These are phyloP conservation scores for Galbula dea DNA, from an alignment of 2,113 vertebrate species.

Conservation along the genomic window DNA sequence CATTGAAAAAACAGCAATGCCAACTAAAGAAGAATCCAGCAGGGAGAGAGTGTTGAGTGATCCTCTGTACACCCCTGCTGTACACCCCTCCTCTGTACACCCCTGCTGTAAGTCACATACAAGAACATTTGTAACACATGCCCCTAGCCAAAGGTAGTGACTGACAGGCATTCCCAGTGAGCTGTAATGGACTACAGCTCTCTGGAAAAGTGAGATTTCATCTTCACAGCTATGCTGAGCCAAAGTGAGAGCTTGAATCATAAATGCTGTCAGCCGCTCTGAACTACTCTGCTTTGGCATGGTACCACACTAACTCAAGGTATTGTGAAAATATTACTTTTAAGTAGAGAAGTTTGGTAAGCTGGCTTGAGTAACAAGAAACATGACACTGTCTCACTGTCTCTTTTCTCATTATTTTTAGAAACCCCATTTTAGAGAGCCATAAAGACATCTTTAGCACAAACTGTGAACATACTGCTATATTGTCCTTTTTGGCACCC, in stretches of 20 bases:
- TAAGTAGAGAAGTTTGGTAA: not conserved
- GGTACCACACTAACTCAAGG: not conserved
- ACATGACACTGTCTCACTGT: not conserved
- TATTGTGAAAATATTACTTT: slow-evolving; percentile 48
- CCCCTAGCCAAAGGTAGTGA: not conserved
- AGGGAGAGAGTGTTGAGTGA: not conserved
- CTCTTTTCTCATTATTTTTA: not conserved
- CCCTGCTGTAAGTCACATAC: not conserved
- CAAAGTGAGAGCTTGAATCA: not conserved
- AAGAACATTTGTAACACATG: not conserved
- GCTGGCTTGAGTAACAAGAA: not conserved
- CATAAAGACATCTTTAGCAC: not conserved
- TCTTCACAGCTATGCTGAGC: not conserved
- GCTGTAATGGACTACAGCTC: not conserved
- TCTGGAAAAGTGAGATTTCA: not conserved
- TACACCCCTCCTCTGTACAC: rapidly evolving
- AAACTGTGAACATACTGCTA: not conserved
- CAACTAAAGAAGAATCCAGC: not conserved
- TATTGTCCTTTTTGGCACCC: not conserved
- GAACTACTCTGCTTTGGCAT: not conserved
- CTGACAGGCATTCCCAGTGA: not conserved
- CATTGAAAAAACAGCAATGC: not conserved
- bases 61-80: not conserved
- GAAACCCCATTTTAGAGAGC: not conserved
- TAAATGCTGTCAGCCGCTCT: not conserved